Evolutionary conservation across 2,797 vertebrate species (phyloP).

Genomic region (Channa striata): DNA sequence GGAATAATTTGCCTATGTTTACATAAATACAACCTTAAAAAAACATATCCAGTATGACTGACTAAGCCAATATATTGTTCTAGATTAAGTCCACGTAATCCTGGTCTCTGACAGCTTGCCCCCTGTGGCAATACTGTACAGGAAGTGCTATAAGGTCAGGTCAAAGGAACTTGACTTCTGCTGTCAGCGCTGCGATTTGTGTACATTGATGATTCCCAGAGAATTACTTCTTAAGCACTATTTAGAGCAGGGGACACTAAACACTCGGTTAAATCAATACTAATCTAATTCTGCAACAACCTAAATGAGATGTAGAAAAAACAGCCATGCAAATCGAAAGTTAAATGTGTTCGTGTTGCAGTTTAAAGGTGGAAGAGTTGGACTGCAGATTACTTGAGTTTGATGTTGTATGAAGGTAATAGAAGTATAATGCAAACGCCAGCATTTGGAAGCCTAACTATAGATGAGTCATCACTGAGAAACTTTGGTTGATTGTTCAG

Average conservation of each 20-base stretch:
- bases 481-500: conserved; percentile 9
- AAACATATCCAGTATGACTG: conserved; percentile 56
- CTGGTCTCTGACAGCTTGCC: conserved; percentile 70
- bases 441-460: not conserved
- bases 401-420: conserved; percentile 7
- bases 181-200: conserved; percentile 54
- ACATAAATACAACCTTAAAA: conserved; percentile 19
- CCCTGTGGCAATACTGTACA: conserved; percentile 57
- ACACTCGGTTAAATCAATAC: conserved; percentile 57
- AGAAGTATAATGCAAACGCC: conserved; percentile 3
- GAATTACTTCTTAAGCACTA: conserved; percentile 47
- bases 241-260: conserved; percentile 43
- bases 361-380: conserved; percentile 25
- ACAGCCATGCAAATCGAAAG: not conserved
- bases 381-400: conserved; percentile 4
- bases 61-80: conserved; percentile 81
- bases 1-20: conserved; percentile 39
- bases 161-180: conserved; percentile 55
- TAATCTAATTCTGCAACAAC: conserved; percentile 30
- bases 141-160: conserved; percentile 75
- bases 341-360: conserved; percentile 12
- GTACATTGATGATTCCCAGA: conserved; percentile 54
- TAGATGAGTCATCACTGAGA: not conserved
- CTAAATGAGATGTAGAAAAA: conserved; percentile 4
- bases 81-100: conserved; percentile 79